A percentile compares a stretch with the other conserved stretches of the same genome.
These are phyloP conservation scores for Epinephelus awoara DNA, from an alignment of 2,797 vertebrate species.

Conservation along the genomic window DNA sequence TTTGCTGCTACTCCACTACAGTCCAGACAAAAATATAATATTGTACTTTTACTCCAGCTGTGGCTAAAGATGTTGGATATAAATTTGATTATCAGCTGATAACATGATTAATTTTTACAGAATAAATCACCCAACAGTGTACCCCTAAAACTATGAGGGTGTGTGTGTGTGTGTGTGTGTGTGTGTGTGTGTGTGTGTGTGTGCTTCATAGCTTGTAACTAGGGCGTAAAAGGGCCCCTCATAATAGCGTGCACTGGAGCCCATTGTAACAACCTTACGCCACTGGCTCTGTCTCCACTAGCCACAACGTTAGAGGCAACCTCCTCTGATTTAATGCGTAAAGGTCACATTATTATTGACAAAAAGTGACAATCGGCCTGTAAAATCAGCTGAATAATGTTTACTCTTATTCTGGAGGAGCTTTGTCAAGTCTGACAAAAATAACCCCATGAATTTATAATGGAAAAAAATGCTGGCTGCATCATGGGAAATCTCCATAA, in stretches of 20 bases:
- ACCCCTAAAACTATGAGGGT: too few relatives aligned
- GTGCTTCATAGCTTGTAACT: too few relatives aligned
- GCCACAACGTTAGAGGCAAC: background rate
- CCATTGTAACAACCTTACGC: too few relatives aligned
- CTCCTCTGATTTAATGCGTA: background rate
- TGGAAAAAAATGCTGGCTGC: background rate
- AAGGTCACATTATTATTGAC: background rate
- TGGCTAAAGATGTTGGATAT: background rate
- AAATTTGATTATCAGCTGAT: background rate
- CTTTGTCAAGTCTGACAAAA: slow-evolving; percentile 2
- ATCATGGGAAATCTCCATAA: background rate
- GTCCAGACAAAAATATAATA: background rate
- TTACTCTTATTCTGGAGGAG: background rate
- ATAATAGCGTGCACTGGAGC: too few relatives aligned
- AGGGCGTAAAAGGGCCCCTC: too few relatives aligned
- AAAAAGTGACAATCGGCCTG: background rate
- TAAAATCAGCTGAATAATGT: background rate
- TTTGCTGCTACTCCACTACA: background rate
- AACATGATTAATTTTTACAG: background rate
- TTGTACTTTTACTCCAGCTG: background rate
- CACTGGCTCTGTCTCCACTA: background rate
- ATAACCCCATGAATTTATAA: background rate
- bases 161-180: too few relatives aligned
- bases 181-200: too few relatives aligned
- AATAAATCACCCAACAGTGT: background rate